These are phyloP conservation scores for Synergus itoensis DNA, from an alignment of 2,888 invertebrate species.

Conservation along the genomic window DNA sequence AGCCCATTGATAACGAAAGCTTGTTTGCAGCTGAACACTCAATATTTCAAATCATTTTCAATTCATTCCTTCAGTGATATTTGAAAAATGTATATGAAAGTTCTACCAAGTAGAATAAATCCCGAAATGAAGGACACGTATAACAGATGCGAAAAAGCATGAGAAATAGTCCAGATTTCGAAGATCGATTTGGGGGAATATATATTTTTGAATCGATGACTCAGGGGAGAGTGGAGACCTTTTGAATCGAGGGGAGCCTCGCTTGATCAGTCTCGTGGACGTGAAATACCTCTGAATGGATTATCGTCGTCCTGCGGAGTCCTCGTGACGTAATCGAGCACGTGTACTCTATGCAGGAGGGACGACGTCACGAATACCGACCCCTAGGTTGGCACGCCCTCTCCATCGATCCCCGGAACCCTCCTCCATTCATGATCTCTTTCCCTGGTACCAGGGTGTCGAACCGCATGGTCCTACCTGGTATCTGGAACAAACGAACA, in stretches of 20 bases:
- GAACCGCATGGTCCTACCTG: slow-evolving; percentile 66
- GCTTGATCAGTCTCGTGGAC: neutral
- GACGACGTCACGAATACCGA: slow-evolving; percentile 69
- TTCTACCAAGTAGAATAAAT: neutral
- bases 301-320: slow-evolving; percentile 55
- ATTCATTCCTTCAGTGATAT: neutral
- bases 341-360: slow-evolving; percentile 66
- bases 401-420: slow-evolving; percentile 71
- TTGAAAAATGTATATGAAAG: neutral
- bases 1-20: neutral
- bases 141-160: neutral
- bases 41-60: no score
- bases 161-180: neutral
- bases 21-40: neutral
- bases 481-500: slow-evolving; percentile 68
- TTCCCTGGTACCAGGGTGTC: slow-evolving; percentile 64
- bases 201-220: neutral
- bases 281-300: slow-evolving; percentile 60
- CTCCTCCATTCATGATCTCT: slow-evolving; percentile 71
- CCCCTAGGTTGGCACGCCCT: slow-evolving; percentile 66
- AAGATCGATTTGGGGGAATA: neutral
- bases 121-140: neutral
- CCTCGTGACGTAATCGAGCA: slow-evolving; percentile 73
- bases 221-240: neutral
- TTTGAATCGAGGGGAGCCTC: neutral